Base-by-base conservation (phyloP, 1,140 invertebrate genomes). In the Cyrtorhinus lividipennis region DNA sequence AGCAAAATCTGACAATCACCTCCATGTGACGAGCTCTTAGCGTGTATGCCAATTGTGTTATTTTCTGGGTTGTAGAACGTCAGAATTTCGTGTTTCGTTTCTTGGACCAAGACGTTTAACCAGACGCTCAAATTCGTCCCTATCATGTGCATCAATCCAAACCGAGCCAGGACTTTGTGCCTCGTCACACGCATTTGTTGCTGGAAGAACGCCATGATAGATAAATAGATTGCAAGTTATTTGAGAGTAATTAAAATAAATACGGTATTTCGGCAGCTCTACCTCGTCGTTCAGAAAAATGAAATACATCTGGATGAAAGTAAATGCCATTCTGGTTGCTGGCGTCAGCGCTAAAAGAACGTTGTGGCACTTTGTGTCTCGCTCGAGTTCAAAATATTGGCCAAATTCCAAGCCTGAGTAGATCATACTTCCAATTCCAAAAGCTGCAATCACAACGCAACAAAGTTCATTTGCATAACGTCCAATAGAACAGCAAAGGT, bases 61-160 rank as follows among this genome's bases (percentile, higher is more conserved):
- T 90, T 90, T 71, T 89, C 87, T 2, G 87, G 87, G 72, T 90
- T 85, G 71, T 90, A 90, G 73, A 92, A 92, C 0, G 87, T 89
- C 1, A 93, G 77, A 63, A 94, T 94, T 76, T 94, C 90, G 71
- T 94, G 90, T 74, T 92, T 93, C 0, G 92, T 95, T 77, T 95
- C 91, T 71, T 93, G 88, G 1, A 95, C 85, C 0, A 95, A 78
- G 0, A 95, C 92, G 68, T 92, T 91, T 2, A 95, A 76, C 92
- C 92, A 95, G 1, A 95, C 90, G 18, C 89, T 92, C 38, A 95
- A 75, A 76, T 95, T 95, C 0, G 92, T 95, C 18, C 89, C 92
- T 62, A 95, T 92, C 89, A 95, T 92, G 73, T 95, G 92, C 90
- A 95, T 95, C 25, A 95, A 74, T 0, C 92, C 91, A 69, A 95